These are phyloP conservation scores for Steinernema hermaphroditum DNA, from an alignment of 2,888 invertebrate genomes.

Conservation along the genomic window DNA sequence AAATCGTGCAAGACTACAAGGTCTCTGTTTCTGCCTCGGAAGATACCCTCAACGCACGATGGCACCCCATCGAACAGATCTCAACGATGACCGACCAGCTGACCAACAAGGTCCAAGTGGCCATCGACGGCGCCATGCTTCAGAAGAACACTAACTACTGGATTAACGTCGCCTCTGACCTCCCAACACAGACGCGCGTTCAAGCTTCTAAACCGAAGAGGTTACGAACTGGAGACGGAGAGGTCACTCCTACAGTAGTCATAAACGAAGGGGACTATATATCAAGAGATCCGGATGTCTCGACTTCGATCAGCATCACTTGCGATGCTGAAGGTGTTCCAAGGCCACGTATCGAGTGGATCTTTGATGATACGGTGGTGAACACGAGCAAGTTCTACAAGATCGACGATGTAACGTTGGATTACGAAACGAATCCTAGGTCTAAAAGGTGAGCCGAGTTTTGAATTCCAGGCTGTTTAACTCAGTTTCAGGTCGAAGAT, in stretches of 20 bases:
- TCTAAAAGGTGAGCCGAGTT: neutral
- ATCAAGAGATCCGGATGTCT: conserved; percentile 42
- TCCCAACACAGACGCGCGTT: conserved; percentile 43
- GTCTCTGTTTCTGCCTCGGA: conserved; percentile 45
- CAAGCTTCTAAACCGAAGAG: conserved; percentile 50
- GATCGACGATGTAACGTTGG: conserved; percentile 5
- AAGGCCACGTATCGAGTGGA: conserved; percentile 46
- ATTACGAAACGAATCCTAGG: conserved; percentile 10
- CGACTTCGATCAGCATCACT: conserved; percentile 32
- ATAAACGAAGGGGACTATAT: conserved; percentile 40
- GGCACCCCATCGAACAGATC: conserved; percentile 36
- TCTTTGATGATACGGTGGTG: conserved; percentile 40
- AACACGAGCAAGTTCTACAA: conserved; percentile 24
- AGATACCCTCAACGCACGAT: conserved; percentile 42
- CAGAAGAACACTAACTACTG: conserved; percentile 45
- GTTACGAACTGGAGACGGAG: conserved; percentile 48
- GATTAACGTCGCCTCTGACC: conserved; percentile 44
- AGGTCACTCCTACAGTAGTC: conserved; percentile 40
- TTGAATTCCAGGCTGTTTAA: neutral
- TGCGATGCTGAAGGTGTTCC: conserved; percentile 46
- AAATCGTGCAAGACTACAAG: conserved; percentile 45
- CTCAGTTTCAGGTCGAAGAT: conserved; percentile 1
- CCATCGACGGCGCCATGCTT: conserved; percentile 42
- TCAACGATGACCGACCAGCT: conserved; percentile 40
- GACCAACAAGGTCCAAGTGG: conserved; percentile 41